Percentiles rank a stretch among this genome's conserved stretches.
Conservation (phyloP, 2,888 invertebrate species). For the Drosophila suboccidentalis region DNA sequence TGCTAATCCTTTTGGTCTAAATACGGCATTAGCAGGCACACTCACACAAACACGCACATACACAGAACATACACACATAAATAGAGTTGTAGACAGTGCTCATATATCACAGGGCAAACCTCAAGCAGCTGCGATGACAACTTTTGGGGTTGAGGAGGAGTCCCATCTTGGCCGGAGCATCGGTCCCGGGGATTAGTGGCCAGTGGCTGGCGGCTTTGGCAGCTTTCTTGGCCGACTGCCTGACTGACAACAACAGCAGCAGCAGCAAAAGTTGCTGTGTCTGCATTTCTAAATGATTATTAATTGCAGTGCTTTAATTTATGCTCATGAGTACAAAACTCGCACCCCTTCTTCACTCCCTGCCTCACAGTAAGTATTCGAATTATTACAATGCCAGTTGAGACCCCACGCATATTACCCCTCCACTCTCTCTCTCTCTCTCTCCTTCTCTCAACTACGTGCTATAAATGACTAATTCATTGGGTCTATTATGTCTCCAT, state of each 20-base stretch:
- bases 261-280: slow-evolving; percentile 51
- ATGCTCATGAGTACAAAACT: slow-evolving; percentile 41
- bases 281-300: slow-evolving; percentile 74
- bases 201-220: slow-evolving; percentile 48
- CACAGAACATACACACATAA: slow-evolving; percentile 19
- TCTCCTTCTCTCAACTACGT: slow-evolving; percentile 52
- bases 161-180: slow-evolving; percentile 10
- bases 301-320: slow-evolving; percentile 73
- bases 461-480: slow-evolving; percentile 78
- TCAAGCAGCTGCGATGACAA: slow-evolving; percentile 69
- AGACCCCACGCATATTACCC: slow-evolving; percentile 65
- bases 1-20: slow-evolving; percentile 76
- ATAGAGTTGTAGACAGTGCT: slow-evolving; percentile 56
- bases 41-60: slow-evolving; percentile 14
- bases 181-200: slow-evolving; percentile 57
- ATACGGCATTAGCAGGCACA: slow-evolving; percentile 54
- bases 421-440: not conserved
- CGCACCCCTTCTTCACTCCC: slow-evolving; percentile 13
- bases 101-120: slow-evolving; percentile 65
- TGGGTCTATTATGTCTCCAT: slow-evolving; percentile 39
- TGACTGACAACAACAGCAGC: slow-evolving; percentile 58
- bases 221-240: slow-evolving; percentile 46
- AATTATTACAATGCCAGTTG: slow-evolving; percentile 51
- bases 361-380: slow-evolving; percentile 16
- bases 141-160: slow-evolving; percentile 15